These are phyloP conservation scores for Hippocampus abdominalis DNA, from an alignment of 2,113 vertebrate species.

Conservation along the genomic window DNA sequence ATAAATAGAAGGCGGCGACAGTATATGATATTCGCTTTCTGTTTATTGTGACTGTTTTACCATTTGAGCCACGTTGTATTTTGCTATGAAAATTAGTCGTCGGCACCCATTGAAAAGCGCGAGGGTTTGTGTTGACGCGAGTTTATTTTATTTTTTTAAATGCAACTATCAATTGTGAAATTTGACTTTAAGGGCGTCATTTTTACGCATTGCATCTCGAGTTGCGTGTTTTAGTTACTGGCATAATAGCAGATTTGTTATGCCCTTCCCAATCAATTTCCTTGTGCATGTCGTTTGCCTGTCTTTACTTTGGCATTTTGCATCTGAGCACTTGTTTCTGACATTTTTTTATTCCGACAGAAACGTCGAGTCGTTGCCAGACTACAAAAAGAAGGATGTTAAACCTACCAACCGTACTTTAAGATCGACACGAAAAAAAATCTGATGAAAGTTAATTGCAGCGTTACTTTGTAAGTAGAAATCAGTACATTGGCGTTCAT, in stretches of 20 bases:
- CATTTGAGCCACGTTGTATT: not conserved
- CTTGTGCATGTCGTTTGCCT: not conserved
- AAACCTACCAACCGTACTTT: slow-evolving; percentile 34
- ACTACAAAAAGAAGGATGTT: slow-evolving; percentile 39
- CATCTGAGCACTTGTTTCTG: not conserved
- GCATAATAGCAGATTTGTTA: slow-evolving; percentile 3
- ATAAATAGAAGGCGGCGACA: slow-evolving; percentile 16
- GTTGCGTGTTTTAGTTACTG: not conserved
- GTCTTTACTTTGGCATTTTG: not conserved
- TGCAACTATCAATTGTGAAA: slow-evolving; percentile 12
- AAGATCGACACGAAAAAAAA: slow-evolving; percentile 41
- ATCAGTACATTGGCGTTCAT: not conserved
- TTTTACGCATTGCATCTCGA: slow-evolving; percentile 2
- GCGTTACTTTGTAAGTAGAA: slow-evolving; percentile 49
- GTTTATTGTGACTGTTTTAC: not conserved
- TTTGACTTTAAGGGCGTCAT: slow-evolving; percentile 28
- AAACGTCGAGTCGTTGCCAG: slow-evolving; percentile 16
- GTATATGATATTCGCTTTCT: not conserved
- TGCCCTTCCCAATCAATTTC: not conserved
- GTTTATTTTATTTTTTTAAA: slow-evolving; percentile 15
- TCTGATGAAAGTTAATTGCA: slow-evolving; percentile 68
- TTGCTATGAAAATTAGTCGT: not conserved
- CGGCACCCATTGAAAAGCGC: not conserved
- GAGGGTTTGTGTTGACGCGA: not conserved
- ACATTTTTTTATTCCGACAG: slow-evolving; percentile 13